Evolutionary conservation across 2,797 vertebrate species (phyloP), one percentile per base, ranked within the genome.

Genomic region (Eleutherodactylus coqui): DNA sequence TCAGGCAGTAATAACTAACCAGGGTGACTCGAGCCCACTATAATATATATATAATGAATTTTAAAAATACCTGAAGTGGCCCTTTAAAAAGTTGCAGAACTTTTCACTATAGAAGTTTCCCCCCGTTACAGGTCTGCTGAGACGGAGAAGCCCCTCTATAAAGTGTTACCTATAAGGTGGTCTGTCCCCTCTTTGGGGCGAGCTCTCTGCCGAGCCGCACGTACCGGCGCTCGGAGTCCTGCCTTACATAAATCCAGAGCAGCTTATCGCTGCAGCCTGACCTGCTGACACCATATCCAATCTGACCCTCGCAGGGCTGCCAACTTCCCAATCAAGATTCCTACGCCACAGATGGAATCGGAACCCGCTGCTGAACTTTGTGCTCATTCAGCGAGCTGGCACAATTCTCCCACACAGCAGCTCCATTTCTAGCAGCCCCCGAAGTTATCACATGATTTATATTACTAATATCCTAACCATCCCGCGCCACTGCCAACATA

Each of bases 361-460:
- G 27, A 87, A 84, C 69, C 77, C 29, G 34, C 36, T 75, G 82
- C 27, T 87, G 86, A 84, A 87, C 82, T 85, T 84, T 87, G 77
- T 87, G 77, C 86, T 84, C 34, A 4, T 81, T 87, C 69, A 87
- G 69, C 70, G 75, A 69, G 55, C 70, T 87, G 77, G 86, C 86
- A 87, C 69, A 41, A 29, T 51, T 69, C 81, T n/a, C 78, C 29
- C 24, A 53, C 55, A 81, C 55, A 75, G 58, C 69, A 81, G 78
- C 78, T 76, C 79, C 51, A 85, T 85, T 80, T 87, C 34, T 76
- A 84, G 67, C 47, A 64, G n/a, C 36, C 82, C 55, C 77, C 69
- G 45, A 82, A 87, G 76, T 85, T 87, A 84, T 76, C 82, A 87
- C 75, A 87, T 87, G 86, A 87, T 87, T 87, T 87, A 87, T 87